phyloP scores from a whole-genome alignment of 2,797 vertebrate species.

The Hybognathus amarus region DNA sequence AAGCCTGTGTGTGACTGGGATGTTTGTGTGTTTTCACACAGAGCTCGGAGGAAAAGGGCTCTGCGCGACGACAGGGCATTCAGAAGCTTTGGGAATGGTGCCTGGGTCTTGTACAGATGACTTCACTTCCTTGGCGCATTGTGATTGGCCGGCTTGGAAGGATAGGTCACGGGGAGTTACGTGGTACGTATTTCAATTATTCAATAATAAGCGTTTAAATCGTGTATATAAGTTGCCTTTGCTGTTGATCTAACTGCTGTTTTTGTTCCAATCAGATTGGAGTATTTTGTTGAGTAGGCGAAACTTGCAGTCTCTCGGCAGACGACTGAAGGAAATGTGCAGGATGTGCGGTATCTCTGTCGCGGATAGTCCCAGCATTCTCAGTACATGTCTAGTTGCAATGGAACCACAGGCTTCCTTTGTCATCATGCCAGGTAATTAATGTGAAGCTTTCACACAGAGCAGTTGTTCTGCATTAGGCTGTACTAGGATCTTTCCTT shows the following conservation, averaged over 20 bases:
- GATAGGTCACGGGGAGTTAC: conserved; percentile 96
- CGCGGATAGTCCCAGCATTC: conserved; percentile 96
- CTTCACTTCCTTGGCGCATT: conserved; percentile 97
- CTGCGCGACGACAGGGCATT: conserved; percentile 91
- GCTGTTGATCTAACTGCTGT: conserved; percentile 9
- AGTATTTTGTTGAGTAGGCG: conserved; percentile 95
- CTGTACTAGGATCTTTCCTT: background rate
- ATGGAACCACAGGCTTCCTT: conserved; percentile 99
- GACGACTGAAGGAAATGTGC: conserved; percentile 97
- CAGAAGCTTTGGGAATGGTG: conserved; percentile 99
- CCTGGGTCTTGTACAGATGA: conserved; percentile 95
- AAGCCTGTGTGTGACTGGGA: background rate
- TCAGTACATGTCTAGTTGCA: conserved; percentile 96
- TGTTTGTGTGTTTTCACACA: conserved; percentile 60
- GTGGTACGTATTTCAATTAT: conserved; percentile 76
- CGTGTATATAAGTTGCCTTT: background rate
- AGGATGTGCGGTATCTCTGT: conserved; percentile 98
- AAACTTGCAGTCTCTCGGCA: conserved; percentile 94
- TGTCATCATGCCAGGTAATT: conserved; percentile 97
- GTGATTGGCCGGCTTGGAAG: conserved; percentile 96
- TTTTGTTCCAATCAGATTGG: conserved; percentile 84
- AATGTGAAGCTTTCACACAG: conserved; percentile 27
- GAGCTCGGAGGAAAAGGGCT: conserved; percentile 97
- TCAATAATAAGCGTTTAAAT: background rate
- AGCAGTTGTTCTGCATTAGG: background rate